These are phyloP conservation scores for Dryococelus australis DNA, from an alignment of 2,888 invertebrate genomes.

Conservation along the genomic window DNA sequence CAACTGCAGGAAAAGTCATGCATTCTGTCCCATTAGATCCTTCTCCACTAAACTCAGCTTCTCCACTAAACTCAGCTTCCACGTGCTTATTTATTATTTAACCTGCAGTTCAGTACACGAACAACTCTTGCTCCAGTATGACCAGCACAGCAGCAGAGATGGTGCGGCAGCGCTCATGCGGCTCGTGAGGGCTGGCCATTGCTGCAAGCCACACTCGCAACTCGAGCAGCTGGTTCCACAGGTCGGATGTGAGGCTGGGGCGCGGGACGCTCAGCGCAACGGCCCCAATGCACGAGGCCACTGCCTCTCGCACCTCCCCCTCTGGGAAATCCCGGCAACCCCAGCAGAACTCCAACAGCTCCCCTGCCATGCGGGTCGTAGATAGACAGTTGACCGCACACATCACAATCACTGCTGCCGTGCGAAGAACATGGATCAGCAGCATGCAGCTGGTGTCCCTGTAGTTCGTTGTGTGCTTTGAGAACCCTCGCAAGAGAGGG, in stretches of 20 bases:
- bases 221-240: slow-evolving; percentile 69
- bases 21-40: too few relatives aligned
- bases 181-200: slow-evolving; percentile 55
- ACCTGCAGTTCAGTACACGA: not conserved
- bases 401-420: slow-evolving; percentile 71
- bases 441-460: slow-evolving; percentile 54
- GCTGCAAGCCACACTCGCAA: slow-evolving; percentile 72
- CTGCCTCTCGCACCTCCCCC: slow-evolving; percentile 69
- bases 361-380: slow-evolving; percentile 71
- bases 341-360: slow-evolving; percentile 70
- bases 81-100: too few relatives aligned
- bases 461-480: slow-evolving; percentile 53
- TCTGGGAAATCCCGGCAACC: slow-evolving; percentile 72
- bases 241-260: slow-evolving; percentile 65
- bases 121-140: not conserved
- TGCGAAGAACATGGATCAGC: slow-evolving; percentile 72
- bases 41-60: too few relatives aligned
- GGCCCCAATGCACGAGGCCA: slow-evolving; percentile 72
- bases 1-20: too few relatives aligned
- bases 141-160: not conserved
- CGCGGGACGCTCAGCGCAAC: slow-evolving; percentile 69
- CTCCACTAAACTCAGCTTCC: too few relatives aligned
- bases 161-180: not conserved
- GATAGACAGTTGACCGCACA: slow-evolving; percentile 73
- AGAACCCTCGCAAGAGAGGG: slow-evolving; percentile 75